Conservation (phyloP, 2,797 vertebrate species). For the Argya squamiceps region DNA sequence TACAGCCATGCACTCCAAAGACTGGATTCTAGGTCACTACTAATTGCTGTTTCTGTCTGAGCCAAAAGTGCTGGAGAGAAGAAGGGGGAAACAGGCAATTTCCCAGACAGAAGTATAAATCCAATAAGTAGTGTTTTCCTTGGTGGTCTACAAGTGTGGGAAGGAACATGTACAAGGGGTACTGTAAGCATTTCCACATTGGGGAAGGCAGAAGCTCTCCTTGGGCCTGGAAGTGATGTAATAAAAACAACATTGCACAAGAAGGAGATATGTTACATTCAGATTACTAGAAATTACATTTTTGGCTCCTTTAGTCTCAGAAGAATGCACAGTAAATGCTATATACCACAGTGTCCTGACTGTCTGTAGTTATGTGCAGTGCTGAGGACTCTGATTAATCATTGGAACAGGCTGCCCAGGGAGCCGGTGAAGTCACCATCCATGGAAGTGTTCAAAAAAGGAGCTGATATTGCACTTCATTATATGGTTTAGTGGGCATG, state of each 20-base stretch:
- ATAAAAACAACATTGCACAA: not conserved
- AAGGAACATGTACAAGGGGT: not conserved
- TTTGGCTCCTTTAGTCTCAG: not conserved
- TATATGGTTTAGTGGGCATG: not conserved
- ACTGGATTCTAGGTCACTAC: not conserved
- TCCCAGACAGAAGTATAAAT: not conserved
- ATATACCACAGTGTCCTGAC: not conserved
- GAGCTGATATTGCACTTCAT: not conserved
- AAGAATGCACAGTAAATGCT: not conserved
- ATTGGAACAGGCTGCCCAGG: not conserved
- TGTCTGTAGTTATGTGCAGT: not conserved
- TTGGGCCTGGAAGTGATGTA: not conserved
- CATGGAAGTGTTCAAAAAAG: not conserved
- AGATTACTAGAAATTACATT: not conserved
- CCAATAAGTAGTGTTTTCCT: not conserved
- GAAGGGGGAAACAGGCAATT: not conserved
- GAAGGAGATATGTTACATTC: not conserved
- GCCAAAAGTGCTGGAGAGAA: not conserved
- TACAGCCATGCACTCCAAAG: not conserved
- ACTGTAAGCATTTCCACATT: not conserved
- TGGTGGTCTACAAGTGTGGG: not conserved
- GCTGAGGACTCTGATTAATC: not conserved
- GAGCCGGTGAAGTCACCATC: not conserved
- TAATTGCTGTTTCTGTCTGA: not conserved
- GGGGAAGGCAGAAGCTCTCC: not conserved